Percentiles rank a stretch among this genome's conserved stretches.
phyloP scores from a whole-genome alignment of 37 sponge, comb jelly and placozoan species.

The Mnemiopsis leidyi region DNA sequence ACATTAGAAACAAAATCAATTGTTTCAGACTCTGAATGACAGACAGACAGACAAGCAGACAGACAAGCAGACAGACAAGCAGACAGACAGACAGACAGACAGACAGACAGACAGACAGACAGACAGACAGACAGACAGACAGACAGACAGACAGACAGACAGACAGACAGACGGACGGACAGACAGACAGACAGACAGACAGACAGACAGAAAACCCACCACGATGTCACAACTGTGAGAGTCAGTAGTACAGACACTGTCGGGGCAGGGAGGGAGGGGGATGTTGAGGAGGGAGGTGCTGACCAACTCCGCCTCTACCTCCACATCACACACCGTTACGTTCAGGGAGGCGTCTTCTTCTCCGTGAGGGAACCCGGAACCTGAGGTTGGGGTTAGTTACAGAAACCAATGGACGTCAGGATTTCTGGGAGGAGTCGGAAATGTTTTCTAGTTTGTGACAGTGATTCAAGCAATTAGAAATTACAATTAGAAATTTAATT shows the following conservation, averaged over 20 bases:
- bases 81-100: background rate
- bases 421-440: too few species aligned
- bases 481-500: too few species aligned
- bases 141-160: conserved; percentile 5
- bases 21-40: too few species aligned
- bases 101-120: conserved; percentile 5
- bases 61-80: too few species aligned
- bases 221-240: background rate
- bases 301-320: background rate
- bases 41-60: too few species aligned
- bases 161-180: too few species aligned
- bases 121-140: conserved; percentile 5
- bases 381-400: background rate
- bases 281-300: background rate
- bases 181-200: too few species aligned
- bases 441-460: too few species aligned
- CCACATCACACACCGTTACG: conserved; percentile 1
- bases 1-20: too few species aligned
- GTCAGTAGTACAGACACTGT: background rate
- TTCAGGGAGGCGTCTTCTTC: background rate
- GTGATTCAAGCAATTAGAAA: too few species aligned
- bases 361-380: conserved; percentile 4
- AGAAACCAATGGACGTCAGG: background rate
- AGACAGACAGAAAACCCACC: background rate
- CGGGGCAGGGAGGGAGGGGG: background rate